These are phyloP conservation scores for Hassar affinis DNA, from an alignment of 2,113 vertebrate genomes.

Conservation along the genomic window DNA sequence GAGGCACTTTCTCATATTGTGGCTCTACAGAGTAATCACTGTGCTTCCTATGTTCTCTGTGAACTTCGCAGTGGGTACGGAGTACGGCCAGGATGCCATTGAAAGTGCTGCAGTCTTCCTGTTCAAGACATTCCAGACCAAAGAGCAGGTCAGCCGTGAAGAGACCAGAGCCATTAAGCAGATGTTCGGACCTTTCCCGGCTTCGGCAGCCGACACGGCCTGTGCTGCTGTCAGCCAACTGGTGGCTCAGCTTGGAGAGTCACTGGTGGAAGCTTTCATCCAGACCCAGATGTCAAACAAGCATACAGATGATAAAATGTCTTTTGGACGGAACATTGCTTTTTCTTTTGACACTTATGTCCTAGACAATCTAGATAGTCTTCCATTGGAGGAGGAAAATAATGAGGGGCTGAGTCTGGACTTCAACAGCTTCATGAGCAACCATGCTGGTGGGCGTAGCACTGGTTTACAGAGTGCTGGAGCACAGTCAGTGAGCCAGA, in stretches of 20 bases:
- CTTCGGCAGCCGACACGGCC: slow-evolving; percentile 81
- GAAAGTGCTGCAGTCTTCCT: slow-evolving; percentile 91
- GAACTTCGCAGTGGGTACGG: slow-evolving; percentile 80
- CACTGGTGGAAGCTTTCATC: slow-evolving; percentile 77
- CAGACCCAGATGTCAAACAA: slow-evolving; percentile 68
- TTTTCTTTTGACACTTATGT: slow-evolving; percentile 91
- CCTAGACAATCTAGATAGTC: slow-evolving; percentile 81
- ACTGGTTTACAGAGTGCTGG: slow-evolving; percentile 68
- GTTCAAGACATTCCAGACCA: slow-evolving; percentile 86
- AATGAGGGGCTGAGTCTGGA: slow-evolving; percentile 71
- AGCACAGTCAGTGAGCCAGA: slow-evolving; percentile 56
- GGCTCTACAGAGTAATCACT: background rate
- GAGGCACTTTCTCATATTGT: background rate
- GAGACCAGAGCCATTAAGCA: slow-evolving; percentile 89
- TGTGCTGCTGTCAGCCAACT: slow-evolving; percentile 77
- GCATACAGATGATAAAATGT: slow-evolving; percentile 50
- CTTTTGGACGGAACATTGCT: slow-evolving; percentile 85
- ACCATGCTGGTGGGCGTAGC: slow-evolving; percentile 67
- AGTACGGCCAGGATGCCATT: slow-evolving; percentile 84
- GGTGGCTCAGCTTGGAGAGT: slow-evolving; percentile 74
- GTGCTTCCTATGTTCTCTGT: slow-evolving; percentile 27
- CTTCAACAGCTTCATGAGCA: slow-evolving; percentile 83
- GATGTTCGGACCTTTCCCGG: slow-evolving; percentile 94
- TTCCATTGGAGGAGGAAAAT: slow-evolving; percentile 68
- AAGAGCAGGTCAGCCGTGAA: slow-evolving; percentile 82